Conservation (phyloP, 2,888 invertebrate genomes). For the Leptura quadrifasciata region DNA sequence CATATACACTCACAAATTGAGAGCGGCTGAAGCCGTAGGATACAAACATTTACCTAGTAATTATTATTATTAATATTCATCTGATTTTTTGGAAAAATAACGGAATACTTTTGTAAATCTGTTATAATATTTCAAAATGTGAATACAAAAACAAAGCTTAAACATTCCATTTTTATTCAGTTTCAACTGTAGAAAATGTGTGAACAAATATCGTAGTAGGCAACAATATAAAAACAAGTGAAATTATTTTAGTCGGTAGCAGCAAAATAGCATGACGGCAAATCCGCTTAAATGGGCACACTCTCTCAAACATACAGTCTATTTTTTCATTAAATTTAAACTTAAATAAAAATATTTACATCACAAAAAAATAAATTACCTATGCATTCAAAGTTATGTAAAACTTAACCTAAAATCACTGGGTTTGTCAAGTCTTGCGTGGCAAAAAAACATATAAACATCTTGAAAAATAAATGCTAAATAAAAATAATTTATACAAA, state of each 20-base stretch:
- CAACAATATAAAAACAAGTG: conserved; percentile 37
- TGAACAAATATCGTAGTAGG: conserved; percentile 26
- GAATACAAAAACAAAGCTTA: conserved; percentile 41
- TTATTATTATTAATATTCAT: conserved; percentile 76
- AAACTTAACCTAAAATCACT: conserved; percentile 72
- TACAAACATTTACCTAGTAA: conserved; percentile 76
- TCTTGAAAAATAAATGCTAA: conserved; percentile 62
- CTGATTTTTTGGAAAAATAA: conserved; percentile 67
- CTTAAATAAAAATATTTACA: conserved; percentile 70
- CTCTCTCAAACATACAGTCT: conserved; percentile 70
- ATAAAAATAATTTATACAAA: conserved; percentile 67
- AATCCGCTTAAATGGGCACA: conserved; percentile 48
- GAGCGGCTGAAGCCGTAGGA: conserved; percentile 75
- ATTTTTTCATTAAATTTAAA: conserved; percentile 51
- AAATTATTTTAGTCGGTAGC: conserved; percentile 36
- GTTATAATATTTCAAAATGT: conserved; percentile 62
- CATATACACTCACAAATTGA: conserved; percentile 76
- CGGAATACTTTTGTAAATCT: conserved; percentile 63
- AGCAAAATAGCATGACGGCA: conserved; percentile 45
- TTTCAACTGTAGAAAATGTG: conserved; percentile 48
- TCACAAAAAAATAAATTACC: conserved; percentile 71
- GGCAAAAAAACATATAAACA: conserved; percentile 65
- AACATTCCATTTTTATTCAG: conserved; percentile 53
- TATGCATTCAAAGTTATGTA: conserved; percentile 63
- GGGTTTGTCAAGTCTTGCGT: conserved; percentile 71